Evolutionary conservation across 1,140 invertebrate species (phyloP), one percentile per base, ranked within the genome.

Genomic region (Bradysia coprophila): DNA sequence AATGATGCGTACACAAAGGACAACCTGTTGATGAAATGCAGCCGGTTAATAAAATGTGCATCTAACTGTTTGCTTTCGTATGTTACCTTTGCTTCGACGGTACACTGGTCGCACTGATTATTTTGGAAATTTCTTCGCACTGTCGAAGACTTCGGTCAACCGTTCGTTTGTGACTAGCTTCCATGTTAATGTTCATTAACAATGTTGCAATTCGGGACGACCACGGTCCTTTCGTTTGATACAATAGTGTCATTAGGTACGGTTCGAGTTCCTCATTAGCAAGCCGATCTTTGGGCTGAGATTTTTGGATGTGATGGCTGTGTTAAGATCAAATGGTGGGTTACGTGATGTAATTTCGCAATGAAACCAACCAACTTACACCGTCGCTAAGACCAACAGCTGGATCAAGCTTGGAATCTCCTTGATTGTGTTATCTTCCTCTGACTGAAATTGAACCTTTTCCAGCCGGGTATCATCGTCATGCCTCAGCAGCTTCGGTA

Each of bases 81-180:
- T n/a, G n/a, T 9, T n/a, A n/a, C n/a, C n/a, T 34, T 34, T 34
- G 5, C 18, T 34, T 13, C 32, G n/a, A n/a, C n/a, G n/a, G n/a
- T n/a, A n/a, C n/a, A n/a, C n/a, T n/a, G n/a, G n/a, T n/a, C n/a
- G n/a, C n/a, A n/a, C n/a, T n/a, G n/a, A n/a, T n/a, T 5, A 5
- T 34, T 13, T 78, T 75, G 11, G 87, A 68, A 24, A 91, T 66
- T 53, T 77, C 72, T 65, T 92, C 82, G 46, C 82, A 67, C 63
- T 97, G 93, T 54, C 74, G 71, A 71, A 95, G 75, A 9, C 87
- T 76, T 40, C 91, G 63, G 53, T 94, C 88, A 10, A 93, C 72
- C 0, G 82, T 83, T 45, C 89, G 69, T 31, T 76, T 73, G 48
- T 81, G 76, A 31, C 67, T 67, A 0, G 69, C 69, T 63, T 97